Evolutionary conservation across 2,888 invertebrate species (phyloP), one percentile per base, ranked within the genome.

Genomic region (Boloria euphrosyne): DNA sequence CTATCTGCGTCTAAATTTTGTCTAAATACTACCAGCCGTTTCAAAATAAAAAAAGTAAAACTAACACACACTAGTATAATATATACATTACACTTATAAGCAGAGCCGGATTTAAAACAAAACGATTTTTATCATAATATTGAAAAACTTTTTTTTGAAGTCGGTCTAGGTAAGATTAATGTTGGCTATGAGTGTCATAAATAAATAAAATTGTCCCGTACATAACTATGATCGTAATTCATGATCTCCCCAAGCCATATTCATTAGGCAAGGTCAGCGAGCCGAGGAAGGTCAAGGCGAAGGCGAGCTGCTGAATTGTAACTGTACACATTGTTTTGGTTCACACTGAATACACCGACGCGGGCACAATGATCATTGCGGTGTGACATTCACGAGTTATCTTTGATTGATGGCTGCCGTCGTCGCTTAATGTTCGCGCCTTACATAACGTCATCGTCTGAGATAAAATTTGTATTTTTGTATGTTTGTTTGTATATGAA

Each of bases 251-350:
- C 50, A 50, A 50, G 63, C 44, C 49, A 54, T 13, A 44, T 22
- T 38, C 55, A 49, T 55, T 43, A 75, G 74, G 75, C 75, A 66
- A 59, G 73, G 65, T 71, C 60, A 65, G 58, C 68, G 75, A 76
- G 76, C 80, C 80, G 80, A 78, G 78, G 75, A 76, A 74, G 69
- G 70, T 55, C 38, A 55, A 43, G 54, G 38, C 47, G 49, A 57
- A 57, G 57, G 57, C 27, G 57, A 46, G 6, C 47, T 49, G 31
- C 47, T 49, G 59, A 38, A 31, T 66, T 51, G 27, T 54, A 59
- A 65, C 51, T 53, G 62, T 62, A 49, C 65, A 60, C 66, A 66
- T 68, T 68, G 71, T 67, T 59, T 66, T 52, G 57, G 53, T 50
- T 27, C 51, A 4, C 52, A 58, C 57, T 59, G 13, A 6, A 47